Conservation (phyloP, 1,140 invertebrate genomes). For the Lasaia peninsularis region DNA sequence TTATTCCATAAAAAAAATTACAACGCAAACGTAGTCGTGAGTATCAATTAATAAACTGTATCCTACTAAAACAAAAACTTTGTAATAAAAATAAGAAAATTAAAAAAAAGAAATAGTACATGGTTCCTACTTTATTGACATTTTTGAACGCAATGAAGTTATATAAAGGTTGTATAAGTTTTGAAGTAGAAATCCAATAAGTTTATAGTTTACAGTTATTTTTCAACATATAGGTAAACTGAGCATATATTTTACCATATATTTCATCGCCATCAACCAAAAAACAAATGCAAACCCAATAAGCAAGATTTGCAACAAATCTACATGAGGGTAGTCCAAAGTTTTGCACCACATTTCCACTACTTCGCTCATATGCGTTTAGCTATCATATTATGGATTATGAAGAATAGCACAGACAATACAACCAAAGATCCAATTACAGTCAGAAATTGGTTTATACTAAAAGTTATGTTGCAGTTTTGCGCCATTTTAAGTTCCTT, state of each 20-base stretch:
- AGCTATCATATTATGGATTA: constrained; percentile 28
- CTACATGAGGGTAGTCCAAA: not conserved
- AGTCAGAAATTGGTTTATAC: constrained; percentile 28
- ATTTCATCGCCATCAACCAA: constrained; percentile 34
- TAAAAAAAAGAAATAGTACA: too few species aligned
- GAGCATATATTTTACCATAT: constrained; percentile 32
- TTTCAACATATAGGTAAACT: constrained; percentile 16
- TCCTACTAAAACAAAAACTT: too few species aligned
- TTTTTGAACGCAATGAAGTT: too few species aligned
- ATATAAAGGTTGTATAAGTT: too few species aligned
- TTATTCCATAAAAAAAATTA: too few species aligned
- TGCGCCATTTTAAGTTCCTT: constrained; percentile 29
- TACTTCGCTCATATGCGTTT: constrained; percentile 10
- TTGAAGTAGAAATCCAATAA: not conserved
- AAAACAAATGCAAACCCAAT: constrained; percentile 35
- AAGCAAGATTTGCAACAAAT: constrained; percentile 24
- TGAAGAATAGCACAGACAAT: constrained; percentile 29
- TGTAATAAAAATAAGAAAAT: too few species aligned
- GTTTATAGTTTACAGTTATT: not conserved
- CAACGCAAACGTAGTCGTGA: too few species aligned
- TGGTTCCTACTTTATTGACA: too few species aligned
- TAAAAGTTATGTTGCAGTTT: constrained; percentile 17
- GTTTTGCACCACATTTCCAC: not conserved
- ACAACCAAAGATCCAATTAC: constrained; percentile 33
- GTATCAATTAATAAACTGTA: too few species aligned